Evolutionary conservation across 2,888 invertebrate genomes (phyloP), one percentile per base, ranked within the genome.

Genomic region (Aporophyla nigra): DNA sequence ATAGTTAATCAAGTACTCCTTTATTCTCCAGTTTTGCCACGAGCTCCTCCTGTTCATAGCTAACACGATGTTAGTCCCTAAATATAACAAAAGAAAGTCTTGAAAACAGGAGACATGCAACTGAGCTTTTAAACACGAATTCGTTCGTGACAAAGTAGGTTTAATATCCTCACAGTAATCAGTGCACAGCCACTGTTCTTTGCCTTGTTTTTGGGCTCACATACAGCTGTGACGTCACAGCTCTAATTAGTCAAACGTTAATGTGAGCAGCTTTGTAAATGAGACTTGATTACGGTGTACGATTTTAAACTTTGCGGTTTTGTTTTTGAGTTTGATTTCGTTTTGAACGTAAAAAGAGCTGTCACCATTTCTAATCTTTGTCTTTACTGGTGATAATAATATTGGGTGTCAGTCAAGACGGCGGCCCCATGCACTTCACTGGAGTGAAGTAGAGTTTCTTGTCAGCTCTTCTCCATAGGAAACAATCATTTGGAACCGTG

Each of bases 241-340:
- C 65, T 65, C 72, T 85, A 84, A 85, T 85, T 81, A 81, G 81
- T 78, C 78, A 84, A 85, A 84, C 84, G 78, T 62, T 78, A 78
- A 67, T 74, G 56, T 46, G 71, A 46, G 71, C 51, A 63, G 74
- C 77, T 80, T 72, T 68, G 81, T 76, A 14, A 73, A 78, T 69
- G 33, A 14, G 10, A 43, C 56, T 49, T 14, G 24, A 68, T 56
- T 67, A 51, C 7, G 51, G 10, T 40, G 10, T 6, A 54, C 63
- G 63, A 79, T 65, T 80, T 77, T 69, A 12, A 56, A 76, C 69
- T 82, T 62, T 76, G 58, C n/a, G 46, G 24, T 12, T 3, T 21
- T 0, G 3, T 27, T 27, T 33, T 40, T 19, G 0, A 46, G 40
- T n/a, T 46, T 16, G 46, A 12, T 27, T 69, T 77, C 1, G 1